Percentiles rank a stretch among this genome's conserved stretches.
Evolutionary conservation across 2,888 invertebrate genomes (phyloP).

Genomic region (Thysanoteuthis rhombus): DNA sequence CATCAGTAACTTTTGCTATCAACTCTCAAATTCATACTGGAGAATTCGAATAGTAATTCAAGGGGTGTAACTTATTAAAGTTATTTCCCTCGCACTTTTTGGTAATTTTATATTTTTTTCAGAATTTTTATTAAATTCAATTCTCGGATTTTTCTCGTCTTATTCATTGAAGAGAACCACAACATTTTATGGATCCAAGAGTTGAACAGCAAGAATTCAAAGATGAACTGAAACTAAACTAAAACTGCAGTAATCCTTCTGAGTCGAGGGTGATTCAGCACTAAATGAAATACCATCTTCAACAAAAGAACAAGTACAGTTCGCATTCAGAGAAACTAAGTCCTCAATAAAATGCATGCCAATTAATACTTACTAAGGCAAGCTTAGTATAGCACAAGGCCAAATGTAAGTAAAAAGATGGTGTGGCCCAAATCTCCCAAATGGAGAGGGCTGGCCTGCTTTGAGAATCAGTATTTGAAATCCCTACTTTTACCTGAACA

Average conservation of each 20-base stretch:
- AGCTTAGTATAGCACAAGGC: background rate
- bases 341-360: background rate
- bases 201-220: too few species aligned
- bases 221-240: background rate
- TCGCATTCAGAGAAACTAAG: too few species aligned
- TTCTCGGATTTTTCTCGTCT: too few species aligned
- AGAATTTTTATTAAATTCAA: too few species aligned
- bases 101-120: too few species aligned
- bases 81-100: too few species aligned
- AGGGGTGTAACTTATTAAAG: too few species aligned
- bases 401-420: background rate
- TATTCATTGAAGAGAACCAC: too few species aligned
- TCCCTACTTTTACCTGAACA: background rate
- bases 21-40: too few species aligned
- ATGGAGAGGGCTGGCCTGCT: background rate
- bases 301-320: too few species aligned
- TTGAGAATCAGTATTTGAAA: background rate
- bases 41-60: too few species aligned
- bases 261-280: background rate
- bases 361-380: background rate
- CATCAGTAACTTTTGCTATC: background rate
- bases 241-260: background rate
- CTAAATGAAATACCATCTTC: background rate
- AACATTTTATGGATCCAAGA: too few species aligned
- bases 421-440: background rate